These are phyloP conservation scores for Helicoverpa armigera DNA, from an alignment of 1,140 invertebrate genomes.

Conservation along the genomic window DNA sequence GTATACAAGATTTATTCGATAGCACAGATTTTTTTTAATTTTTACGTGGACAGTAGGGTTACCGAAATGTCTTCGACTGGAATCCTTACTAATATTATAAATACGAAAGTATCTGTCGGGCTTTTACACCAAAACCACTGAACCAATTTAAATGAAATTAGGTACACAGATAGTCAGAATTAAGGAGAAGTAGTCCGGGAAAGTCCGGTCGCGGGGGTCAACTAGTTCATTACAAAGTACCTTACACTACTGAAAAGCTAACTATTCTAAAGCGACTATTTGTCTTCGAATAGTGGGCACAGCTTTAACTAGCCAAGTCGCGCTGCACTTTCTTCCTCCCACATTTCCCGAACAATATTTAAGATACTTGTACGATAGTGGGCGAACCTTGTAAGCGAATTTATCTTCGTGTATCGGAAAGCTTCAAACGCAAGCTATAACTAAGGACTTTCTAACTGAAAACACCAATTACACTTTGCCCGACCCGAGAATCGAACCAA, in stretches of 20 bases:
- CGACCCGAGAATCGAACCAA: background rate
- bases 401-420: background rate
- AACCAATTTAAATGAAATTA: too few relatives aligned
- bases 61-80: background rate
- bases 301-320: background rate
- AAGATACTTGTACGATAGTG: background rate
- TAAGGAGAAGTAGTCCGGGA: too few relatives aligned
- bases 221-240: too few relatives aligned
- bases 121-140: too few relatives aligned
- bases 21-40: background rate
- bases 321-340: background rate
- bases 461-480: constrained; percentile 20
- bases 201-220: too few relatives aligned
- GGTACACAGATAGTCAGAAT: too few relatives aligned
- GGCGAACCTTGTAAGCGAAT: background rate
- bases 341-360: background rate
- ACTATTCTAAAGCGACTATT: too few relatives aligned
- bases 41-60: background rate
- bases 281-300: background rate
- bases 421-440: background rate
- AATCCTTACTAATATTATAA: too few relatives aligned
- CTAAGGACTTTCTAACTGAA: constrained; percentile 7
- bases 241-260: too few relatives aligned
- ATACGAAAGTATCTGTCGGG: too few relatives aligned
- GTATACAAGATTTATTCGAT: background rate